Evolutionary conservation across 2,113 vertebrate genomes (phyloP).

Genomic region (Neoarius graeffei): DNA sequence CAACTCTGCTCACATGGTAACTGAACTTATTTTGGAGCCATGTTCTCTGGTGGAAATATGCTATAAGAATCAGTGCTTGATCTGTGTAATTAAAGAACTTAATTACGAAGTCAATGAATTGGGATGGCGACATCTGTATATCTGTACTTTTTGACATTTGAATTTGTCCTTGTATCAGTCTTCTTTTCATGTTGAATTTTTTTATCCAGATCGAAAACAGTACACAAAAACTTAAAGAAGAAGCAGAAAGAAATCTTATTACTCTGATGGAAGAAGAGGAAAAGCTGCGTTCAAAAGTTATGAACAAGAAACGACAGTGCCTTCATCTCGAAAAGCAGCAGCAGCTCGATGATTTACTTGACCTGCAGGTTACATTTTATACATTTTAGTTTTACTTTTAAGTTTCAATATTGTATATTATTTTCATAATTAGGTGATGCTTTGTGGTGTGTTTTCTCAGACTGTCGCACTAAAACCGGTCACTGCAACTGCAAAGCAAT

Average conservation of each 20-base stretch:
- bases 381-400: background rate
- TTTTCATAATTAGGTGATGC: background rate
- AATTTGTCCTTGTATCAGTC: background rate
- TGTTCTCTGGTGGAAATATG: background rate
- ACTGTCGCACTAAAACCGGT: constrained; percentile 72
- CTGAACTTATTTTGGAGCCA: background rate
- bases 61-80: background rate
- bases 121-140: background rate
- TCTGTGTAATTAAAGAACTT: background rate
- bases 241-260: constrained; percentile 74
- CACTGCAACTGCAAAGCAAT: constrained; percentile 60
- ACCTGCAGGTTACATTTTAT: constrained; percentile 75
- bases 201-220: constrained; percentile 73
- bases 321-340: constrained; percentile 66
- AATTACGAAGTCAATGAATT: background rate
- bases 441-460: constrained; percentile 63
- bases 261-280: constrained; percentile 69
- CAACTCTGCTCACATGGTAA: background rate
- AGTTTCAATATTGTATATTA: background rate
- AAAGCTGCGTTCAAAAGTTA: constrained; percentile 61
- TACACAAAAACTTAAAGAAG: constrained; percentile 66
- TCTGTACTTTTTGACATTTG: background rate
- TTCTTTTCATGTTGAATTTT: constrained; percentile 2
- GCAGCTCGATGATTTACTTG: constrained; percentile 65
- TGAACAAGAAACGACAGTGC: constrained; percentile 64